Evolutionary conservation across 2,113 vertebrate species (phyloP).

Genomic region (Psephotus haematonotus): DNA sequence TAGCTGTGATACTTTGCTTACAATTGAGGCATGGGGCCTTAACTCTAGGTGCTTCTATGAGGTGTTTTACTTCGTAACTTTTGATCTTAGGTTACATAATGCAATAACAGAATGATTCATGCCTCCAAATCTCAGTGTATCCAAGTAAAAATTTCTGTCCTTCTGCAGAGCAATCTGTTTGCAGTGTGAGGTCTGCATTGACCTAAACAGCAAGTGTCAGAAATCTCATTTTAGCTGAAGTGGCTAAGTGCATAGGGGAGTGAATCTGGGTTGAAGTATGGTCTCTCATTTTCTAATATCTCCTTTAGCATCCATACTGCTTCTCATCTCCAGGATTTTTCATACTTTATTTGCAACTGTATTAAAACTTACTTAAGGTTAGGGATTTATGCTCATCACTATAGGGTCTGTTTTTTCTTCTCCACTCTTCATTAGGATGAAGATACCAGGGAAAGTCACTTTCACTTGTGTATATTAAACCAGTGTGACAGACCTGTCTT

Average conservation of each 20-base stretch:
- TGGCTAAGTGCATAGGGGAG: background rate
- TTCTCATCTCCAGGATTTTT: background rate
- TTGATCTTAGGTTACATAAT: background rate
- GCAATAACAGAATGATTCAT: background rate
- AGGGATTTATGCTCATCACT: background rate
- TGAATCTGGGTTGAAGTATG: background rate
- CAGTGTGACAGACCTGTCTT: background rate
- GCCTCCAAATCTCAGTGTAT: background rate
- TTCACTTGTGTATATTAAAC: background rate
- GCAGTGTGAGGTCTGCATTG: background rate
- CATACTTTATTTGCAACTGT: background rate
- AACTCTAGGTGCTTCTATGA: background rate
- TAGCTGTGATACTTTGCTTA: background rate
- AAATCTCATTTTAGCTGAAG: background rate
- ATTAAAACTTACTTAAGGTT: background rate
- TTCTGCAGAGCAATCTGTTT: background rate
- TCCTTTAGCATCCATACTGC: background rate
- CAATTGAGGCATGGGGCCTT: background rate
- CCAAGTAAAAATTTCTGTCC: background rate
- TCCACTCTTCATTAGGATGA: background rate
- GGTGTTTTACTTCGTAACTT: background rate
- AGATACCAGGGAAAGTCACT: background rate
- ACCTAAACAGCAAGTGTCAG: background rate
- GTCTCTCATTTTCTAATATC: background rate
- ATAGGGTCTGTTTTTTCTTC: background rate